Base-by-base conservation (phyloP, 2,888 invertebrate genomes). In the Acholoe squamosa region DNA sequence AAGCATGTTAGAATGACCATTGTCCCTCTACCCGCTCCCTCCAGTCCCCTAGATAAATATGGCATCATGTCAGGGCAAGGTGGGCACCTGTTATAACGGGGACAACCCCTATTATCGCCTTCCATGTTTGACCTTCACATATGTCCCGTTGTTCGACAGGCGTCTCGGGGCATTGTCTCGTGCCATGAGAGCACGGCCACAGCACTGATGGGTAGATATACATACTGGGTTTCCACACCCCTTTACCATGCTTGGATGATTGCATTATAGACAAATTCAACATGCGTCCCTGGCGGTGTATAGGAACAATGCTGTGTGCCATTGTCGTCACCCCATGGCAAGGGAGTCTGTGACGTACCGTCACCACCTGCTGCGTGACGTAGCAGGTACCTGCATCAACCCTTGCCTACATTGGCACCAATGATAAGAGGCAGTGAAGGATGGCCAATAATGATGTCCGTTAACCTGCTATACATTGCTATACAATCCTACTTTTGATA, bases 71-170 rank as follows among this genome's bases (percentile, higher is more conserved):
- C 61, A 61, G 61, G 22, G 61, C 61, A 19, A 3, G 19, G 61
- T 61, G 22, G 22, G n/a, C 61, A 61, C n/a, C n/a, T n/a, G 22
- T 19, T 61, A 61, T 61, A 61, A 61, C 61, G 61, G 61, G n/a
- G 61, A 61, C 19, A n/a, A 61, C 61, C 61, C 19, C n/a, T 61
- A 43, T 61, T 61, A 61, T 61, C 61, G 61, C 61, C 61, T 10
- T 43, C 43, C 61, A 61, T 19, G n/a, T 61, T 61, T 61, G 61
- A 61, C 61, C n/a, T n/a, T 61, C 61, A 61, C 61, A 61, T 61
- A 61, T 61, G 61, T 61, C 61, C 61, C 61, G 61, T 61, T 61
- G 61, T 61, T n/a, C n/a, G 61, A 19, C 61, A 19, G 61, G 19
- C n/a, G 61, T 61, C n/a, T 61, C 22, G 22, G 61, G 61, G 61